phyloP scores from a whole-genome alignment of 1,140 invertebrate genomes.

The Drosophila equinoxialis region DNA sequence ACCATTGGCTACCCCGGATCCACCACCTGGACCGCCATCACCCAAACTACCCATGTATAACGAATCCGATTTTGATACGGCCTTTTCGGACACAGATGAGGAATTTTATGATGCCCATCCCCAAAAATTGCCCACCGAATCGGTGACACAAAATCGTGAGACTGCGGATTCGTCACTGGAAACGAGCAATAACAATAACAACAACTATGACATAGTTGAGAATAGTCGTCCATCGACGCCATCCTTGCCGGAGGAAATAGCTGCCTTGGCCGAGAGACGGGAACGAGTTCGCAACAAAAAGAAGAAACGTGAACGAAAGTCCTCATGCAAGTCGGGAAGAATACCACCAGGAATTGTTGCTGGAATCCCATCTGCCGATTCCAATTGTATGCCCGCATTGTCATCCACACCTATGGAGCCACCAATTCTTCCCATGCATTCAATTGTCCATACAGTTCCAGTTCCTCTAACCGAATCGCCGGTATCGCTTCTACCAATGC shows the following conservation, averaged over 20 bases:
- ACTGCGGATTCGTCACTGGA: slow-evolving; percentile 86
- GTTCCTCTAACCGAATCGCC: slow-evolving; percentile 7
- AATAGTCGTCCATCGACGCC: slow-evolving; percentile 86
- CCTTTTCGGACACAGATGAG: slow-evolving; percentile 92
- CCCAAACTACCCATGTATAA: slow-evolving; percentile 62
- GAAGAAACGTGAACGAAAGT: slow-evolving; percentile 86
- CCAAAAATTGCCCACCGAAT: slow-evolving; percentile 87
- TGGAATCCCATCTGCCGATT: background rate
- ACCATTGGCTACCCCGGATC: slow-evolving; percentile 22
- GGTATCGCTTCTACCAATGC: background rate
- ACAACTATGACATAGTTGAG: slow-evolving; percentile 85
- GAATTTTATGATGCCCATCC: slow-evolving; percentile 93
- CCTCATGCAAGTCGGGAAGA: slow-evolving; percentile 64
- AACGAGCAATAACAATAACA: slow-evolving; percentile 49
- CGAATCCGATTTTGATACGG: slow-evolving; percentile 92
- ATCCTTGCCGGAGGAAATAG: slow-evolving; percentile 81
- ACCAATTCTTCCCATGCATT: slow-evolving; percentile 3
- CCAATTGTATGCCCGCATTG: background rate
- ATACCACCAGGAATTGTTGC: slow-evolving; percentile 12
- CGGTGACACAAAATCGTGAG: slow-evolving; percentile 89
- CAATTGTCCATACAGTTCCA: background rate
- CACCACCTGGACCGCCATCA: slow-evolving; percentile 6
- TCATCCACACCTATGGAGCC: slow-evolving; percentile 17
- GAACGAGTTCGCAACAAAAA: slow-evolving; percentile 85
- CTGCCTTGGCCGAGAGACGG: slow-evolving; percentile 80